Percentiles rank a stretch among this genome's conserved stretches.
Conservation (phyloP, 2,888 invertebrate genomes). For the Timandra comae region DNA sequence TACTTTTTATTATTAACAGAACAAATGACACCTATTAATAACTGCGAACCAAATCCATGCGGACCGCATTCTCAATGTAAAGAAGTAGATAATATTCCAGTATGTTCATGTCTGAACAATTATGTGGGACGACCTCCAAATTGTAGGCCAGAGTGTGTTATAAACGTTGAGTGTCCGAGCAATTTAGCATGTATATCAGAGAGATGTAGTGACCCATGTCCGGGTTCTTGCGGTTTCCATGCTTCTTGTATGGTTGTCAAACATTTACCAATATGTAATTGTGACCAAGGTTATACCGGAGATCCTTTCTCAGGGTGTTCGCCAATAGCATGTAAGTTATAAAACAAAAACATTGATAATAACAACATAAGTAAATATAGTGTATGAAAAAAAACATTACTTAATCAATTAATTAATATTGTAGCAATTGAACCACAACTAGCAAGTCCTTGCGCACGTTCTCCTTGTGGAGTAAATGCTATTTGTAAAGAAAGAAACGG, state of each 20-base stretch:
- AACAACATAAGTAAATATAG: not conserved
- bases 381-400: not conserved
- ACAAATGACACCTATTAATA: slow-evolving; percentile 68
- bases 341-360: slow-evolving; percentile 1
- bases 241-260: slow-evolving; percentile 83
- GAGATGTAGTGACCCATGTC: slow-evolving; percentile 84
- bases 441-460: slow-evolving; percentile 83
- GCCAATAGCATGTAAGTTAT: slow-evolving; percentile 74
- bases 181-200: slow-evolving; percentile 84
- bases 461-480: slow-evolving; percentile 92
- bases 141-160: slow-evolving; percentile 85
- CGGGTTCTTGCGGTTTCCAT: slow-evolving; percentile 84
- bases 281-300: slow-evolving; percentile 82
- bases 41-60: slow-evolving; percentile 84
- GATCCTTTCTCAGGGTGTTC: slow-evolving; percentile 88
- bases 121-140: slow-evolving; percentile 88
- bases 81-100: slow-evolving; percentile 79
- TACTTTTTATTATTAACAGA: slow-evolving; percentile 36
- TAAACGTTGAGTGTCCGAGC: slow-evolving; percentile 83
- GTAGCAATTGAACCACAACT: slow-evolving; percentile 73
- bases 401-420: slow-evolving; percentile 22
- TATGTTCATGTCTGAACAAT: slow-evolving; percentile 84
- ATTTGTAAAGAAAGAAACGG: slow-evolving; percentile 88
- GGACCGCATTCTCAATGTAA: slow-evolving; percentile 87
- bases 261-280: slow-evolving; percentile 85